Evolutionary conservation across 2,888 invertebrate genomes (phyloP).

Genomic region (Schrankia costaestrigalis): DNA sequence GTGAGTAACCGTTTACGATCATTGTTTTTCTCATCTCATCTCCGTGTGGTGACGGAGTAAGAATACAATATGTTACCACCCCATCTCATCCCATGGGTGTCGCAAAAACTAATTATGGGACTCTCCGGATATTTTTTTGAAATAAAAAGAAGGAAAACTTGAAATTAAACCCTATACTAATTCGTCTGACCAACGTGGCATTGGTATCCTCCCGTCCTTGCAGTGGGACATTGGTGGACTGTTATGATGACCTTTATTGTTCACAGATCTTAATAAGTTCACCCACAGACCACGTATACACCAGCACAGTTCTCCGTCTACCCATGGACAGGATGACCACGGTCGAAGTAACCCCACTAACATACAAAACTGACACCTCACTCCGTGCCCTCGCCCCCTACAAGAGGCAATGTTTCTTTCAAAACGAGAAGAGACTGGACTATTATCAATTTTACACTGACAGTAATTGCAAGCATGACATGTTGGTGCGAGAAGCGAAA

Average conservation of each 20-base stretch:
- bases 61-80: background rate
- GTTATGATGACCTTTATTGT: background rate
- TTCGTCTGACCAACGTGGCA: no score
- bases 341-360: constrained; percentile 65
- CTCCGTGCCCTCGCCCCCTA: constrained; percentile 53
- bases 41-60: background rate
- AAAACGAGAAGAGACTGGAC: constrained; percentile 59
- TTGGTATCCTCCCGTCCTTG: no score
- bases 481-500: constrained; percentile 68
- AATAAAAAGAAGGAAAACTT: no score
- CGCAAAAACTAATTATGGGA: no score
- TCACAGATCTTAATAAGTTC: constrained; percentile 62
- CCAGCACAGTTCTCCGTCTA: constrained; percentile 64
- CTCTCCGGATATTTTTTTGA: no score
- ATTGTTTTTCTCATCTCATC: background rate
- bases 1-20: constrained; percentile 38
- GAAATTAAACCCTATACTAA: no score
- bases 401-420: constrained; percentile 68
- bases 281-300: constrained; percentile 69
- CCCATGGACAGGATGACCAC: constrained; percentile 74
- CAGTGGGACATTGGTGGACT: no score
- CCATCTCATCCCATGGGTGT: no score
- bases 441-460: constrained; percentile 75
- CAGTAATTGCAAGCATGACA: constrained; percentile 76
- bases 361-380: constrained; percentile 61